Base-by-base conservation (phyloP, 2,888 invertebrate genomes). In the Lottia scabra region DNA sequence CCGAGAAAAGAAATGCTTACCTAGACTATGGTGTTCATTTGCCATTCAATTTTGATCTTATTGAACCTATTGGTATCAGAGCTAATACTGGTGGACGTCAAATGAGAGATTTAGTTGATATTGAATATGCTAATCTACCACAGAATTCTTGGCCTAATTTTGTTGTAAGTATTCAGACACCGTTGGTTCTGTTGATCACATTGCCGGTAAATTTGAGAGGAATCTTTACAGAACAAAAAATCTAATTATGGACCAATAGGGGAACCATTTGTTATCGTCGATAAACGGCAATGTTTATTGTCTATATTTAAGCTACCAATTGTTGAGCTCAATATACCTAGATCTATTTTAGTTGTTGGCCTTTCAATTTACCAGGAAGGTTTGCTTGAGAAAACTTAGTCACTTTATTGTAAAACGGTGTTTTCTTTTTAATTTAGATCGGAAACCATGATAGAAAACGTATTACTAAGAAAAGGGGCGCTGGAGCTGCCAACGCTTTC, bases 401-500 rank as follows among this genome's bases (percentile, higher is more conserved):
- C n/a, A n/a, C n/a, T n/a, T n/a, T n/a, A n/a, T n/a, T n/a, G n/a
- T n/a, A n/a, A n/a, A n/a, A n/a, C n/a, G n/a, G n/a, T n/a, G n/a
- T n/a, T n/a, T n/a, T n/a, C n/a, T 38, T 10, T 30, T 44, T 67
- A 15, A 72, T 69, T 2, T 71, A 87, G 87, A 76, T 85, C 15
- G 84, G 87, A 19, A 85, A 85, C 75, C 85, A 87, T 67, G 87
- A 87, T 78, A 78, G 77, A 23, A 71, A 70, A 5, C 85, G 91
- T n/a, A 71, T 90, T 4, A 86, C 89, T 0, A 84, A 77, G 48
- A 92, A 95, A 78, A 93, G 92, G 76, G 94, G 94, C 0, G 68
- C 87, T 1, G 91, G 92, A 72, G 91, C 94, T 80, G 92, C 93
- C 46, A 93, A 93, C 27, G 92, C 93, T n/a, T 92, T 96, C 84